Conservation (phyloP, 2,797 vertebrate species). For the Spheniscus humboldti region DNA sequence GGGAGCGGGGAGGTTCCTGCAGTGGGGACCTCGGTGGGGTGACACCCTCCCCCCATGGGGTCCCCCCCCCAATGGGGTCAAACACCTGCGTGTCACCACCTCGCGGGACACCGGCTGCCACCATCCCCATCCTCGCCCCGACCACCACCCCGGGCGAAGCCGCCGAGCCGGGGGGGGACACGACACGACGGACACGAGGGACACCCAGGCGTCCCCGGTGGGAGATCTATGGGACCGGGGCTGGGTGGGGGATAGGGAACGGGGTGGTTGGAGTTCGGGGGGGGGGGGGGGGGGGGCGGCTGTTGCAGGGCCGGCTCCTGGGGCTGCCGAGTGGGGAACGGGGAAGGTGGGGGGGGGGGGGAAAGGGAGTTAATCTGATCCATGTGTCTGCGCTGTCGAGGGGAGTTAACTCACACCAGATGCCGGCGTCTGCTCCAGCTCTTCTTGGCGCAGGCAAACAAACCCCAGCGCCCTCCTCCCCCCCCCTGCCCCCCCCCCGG, state of each 20-base stretch:
- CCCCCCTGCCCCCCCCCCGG: background rate
- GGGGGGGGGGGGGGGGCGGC: background rate
- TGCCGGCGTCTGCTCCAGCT: constrained; percentile 39
- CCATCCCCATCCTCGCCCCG: accelerated
- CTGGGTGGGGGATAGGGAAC: background rate
- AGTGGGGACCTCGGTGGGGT: background rate
- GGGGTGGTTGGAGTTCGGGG: background rate
- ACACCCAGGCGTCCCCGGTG: too few species aligned
- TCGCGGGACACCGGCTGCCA: background rate
- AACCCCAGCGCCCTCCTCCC: background rate
- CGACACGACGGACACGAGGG: too few species aligned
- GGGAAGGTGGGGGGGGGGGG: background rate
- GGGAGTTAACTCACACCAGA: constrained; percentile 50
- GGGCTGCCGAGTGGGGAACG: too few species aligned
- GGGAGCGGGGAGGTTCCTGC: background rate
- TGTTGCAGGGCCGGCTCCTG: too few species aligned
- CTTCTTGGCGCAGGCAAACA: background rate
- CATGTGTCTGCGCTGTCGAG: constrained; percentile 31
- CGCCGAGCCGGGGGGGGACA: background rate
- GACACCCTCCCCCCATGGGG: background rate
- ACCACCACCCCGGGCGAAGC: background rate
- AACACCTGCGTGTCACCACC: background rate
- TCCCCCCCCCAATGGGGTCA: background rate
- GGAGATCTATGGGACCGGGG: background rate
- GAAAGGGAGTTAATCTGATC: constrained; percentile 17